Conservation (phyloP, 2,888 invertebrate genomes). For the Morpho helenor region DNA sequence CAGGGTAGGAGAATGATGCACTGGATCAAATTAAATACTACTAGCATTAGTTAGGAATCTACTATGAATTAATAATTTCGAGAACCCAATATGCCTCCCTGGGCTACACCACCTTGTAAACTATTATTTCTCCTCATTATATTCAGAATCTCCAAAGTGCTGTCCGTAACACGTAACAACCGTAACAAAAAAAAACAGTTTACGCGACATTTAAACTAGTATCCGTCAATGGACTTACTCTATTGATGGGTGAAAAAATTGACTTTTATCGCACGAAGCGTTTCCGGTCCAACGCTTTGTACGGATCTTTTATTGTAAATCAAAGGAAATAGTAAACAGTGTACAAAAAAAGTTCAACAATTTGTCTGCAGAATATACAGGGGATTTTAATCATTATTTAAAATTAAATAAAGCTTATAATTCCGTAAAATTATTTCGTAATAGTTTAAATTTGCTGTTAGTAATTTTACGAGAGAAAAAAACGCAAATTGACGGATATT, state of each 20-base stretch:
- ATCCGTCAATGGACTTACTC: conserved; percentile 38
- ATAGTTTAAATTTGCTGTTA: neutral
- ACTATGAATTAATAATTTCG: no score
- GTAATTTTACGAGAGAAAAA: conserved; percentile 22
- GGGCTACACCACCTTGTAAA: neutral
- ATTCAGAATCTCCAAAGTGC: conserved; percentile 17
- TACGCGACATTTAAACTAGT: conserved; percentile 43
- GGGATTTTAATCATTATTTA: neutral
- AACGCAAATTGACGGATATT: conserved; percentile 29
- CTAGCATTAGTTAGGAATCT: no score
- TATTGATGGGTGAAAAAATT: conserved; percentile 36
- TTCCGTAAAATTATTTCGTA: neutral
- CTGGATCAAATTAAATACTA: no score
- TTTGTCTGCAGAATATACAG: neutral
- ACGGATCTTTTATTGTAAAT: conserved; percentile 29
- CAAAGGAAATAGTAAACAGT: conserved; percentile 34
- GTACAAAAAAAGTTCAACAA: neutral
- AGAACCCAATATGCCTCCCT: no score
- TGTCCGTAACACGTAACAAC: conserved; percentile 22
- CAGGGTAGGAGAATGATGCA: no score
- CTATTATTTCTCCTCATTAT: conserved; percentile 7
- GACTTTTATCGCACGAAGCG: conserved; percentile 39
- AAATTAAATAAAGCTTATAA: neutral
- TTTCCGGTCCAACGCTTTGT: conserved; percentile 48
- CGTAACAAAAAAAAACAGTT: conserved; percentile 26